Base-by-base conservation (phyloP, 1,140 invertebrate species). In the Cotesia typhae region DNA sequence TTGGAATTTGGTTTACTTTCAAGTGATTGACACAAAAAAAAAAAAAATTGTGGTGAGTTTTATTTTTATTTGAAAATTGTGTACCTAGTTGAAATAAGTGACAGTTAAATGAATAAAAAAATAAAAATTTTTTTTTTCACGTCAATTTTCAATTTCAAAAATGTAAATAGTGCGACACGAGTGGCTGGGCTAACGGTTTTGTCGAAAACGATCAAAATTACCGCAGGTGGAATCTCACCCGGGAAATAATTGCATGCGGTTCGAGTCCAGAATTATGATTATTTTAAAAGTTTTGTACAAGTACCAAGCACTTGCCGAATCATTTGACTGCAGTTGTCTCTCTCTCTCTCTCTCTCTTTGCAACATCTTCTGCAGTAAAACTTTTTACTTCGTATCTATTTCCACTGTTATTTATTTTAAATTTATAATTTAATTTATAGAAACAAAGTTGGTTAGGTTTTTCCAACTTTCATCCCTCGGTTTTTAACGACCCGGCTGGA, bases 221-320 rank as follows among this genome's bases (percentile, higher is more conserved):
- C 20, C 4, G 9, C 9, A 28, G 57, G 6, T 14, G n/a, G 20
- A 12, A 35, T 60, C 36, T 60, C 9, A 60, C 57, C 28, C 9
- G 28, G 57, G 57, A 28, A 28, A 60, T 10, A 28, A 28, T 12
- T 60, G 17, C 20, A 57, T 35, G 65, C 41, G n/a, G 65, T 55
- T 67, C 9, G 5, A 14, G 4, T n/a, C 12, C 14, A 51, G 14
- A 68, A 52, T 68, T 68, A 60, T 69, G 67, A 41, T 69, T 41
- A 63, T 70, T 70, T 70, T 20, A 36, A 70, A 70, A 70, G 6
- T 63, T 70, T 63, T 14, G 36, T 51, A 38, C 68, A 17, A 36
- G 57, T 55, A 70, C 57, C 57, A 28, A 28, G 28, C 28, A 28
- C 28, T 70, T 9, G 38, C 7, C 20, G 38, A 70, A 47, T 60